A percentile compares a stretch with the other conserved stretches of the same genome.
phyloP scores from a whole-genome alignment of 2,113 vertebrate genomes.

The Orthochromis malagaraziensis region DNA sequence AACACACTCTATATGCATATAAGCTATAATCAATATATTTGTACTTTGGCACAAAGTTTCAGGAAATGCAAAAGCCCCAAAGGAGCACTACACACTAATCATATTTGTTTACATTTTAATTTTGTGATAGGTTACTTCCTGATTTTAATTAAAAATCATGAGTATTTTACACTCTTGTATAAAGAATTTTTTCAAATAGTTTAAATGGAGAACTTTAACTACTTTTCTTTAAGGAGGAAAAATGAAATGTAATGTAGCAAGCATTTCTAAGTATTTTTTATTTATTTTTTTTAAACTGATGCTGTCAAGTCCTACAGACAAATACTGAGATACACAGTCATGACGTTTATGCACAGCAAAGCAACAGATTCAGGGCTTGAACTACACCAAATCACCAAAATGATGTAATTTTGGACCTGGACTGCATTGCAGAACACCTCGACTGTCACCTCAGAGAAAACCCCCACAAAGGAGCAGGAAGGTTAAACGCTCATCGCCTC shows the following conservation, averaged over 20 bases:
- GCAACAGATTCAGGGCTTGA: slow-evolving; percentile 3
- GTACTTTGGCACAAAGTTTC: background rate
- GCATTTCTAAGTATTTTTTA: background rate
- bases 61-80: background rate
- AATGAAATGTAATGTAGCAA: background rate
- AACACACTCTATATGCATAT: background rate
- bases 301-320: background rate
- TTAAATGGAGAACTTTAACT: background rate
- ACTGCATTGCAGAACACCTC: slow-evolving; percentile 49
- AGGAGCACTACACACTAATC: background rate
- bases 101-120: background rate
- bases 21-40: background rate
- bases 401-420: slow-evolving; percentile 9
- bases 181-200: background rate
- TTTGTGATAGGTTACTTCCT: background rate
- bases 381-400: background rate
- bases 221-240: background rate
- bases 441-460: background rate
- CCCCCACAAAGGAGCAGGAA: background rate
- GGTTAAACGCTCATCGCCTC: background rate
- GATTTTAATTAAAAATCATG: background rate
- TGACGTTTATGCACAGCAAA: background rate
- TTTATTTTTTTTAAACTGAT: background rate
- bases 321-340: background rate
- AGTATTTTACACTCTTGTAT: background rate